Percentiles rank a stretch among this genome's conserved stretches.
Evolutionary conservation across 2,797 vertebrate genomes (phyloP).

Genomic region (Capromys pilorides): DNA sequence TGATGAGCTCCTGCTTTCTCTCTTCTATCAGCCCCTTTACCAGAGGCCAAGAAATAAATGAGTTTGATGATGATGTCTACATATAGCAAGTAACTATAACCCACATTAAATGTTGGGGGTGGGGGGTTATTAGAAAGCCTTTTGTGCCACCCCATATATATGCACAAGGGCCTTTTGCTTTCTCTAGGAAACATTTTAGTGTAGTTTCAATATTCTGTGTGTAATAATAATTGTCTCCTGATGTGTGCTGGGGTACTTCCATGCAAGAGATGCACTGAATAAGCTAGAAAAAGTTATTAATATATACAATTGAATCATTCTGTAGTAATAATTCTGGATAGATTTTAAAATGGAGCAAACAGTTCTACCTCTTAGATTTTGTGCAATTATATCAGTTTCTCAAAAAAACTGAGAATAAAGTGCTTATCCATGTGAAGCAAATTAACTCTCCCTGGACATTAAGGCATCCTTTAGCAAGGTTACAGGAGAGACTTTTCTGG

Average conservation of each 20-base stretch:
- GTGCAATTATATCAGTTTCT: conserved; percentile 26
- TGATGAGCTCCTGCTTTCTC: neutral
- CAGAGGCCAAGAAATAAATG: neutral
- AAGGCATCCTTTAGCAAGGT: neutral
- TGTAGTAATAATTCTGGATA: neutral
- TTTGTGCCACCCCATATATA: neutral
- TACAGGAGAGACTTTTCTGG: neutral
- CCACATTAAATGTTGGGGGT: neutral
- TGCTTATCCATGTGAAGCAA: conserved; percentile 47
- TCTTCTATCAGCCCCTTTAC: neutral
- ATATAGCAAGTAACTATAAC: neutral
- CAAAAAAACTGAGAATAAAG: conserved; percentile 45
- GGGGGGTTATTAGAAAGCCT: neutral
- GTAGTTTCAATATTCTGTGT: neutral
- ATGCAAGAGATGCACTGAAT: neutral
- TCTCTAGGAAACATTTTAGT: conserved; percentile 20
- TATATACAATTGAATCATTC: neutral
- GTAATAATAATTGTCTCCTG: neutral
- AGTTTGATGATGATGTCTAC: neutral
- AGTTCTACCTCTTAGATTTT: neutral
- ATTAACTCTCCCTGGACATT: neutral
- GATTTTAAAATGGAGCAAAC: conserved; percentile 29
- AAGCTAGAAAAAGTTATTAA: conserved; percentile 20
- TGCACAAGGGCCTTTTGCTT: neutral
- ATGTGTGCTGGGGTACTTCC: neutral